Percentiles rank a stretch among this genome's conserved stretches.
Evolutionary conservation across 2,797 vertebrate genomes (phyloP).

Genomic region (Typhlichthys eigenmanni): DNA sequence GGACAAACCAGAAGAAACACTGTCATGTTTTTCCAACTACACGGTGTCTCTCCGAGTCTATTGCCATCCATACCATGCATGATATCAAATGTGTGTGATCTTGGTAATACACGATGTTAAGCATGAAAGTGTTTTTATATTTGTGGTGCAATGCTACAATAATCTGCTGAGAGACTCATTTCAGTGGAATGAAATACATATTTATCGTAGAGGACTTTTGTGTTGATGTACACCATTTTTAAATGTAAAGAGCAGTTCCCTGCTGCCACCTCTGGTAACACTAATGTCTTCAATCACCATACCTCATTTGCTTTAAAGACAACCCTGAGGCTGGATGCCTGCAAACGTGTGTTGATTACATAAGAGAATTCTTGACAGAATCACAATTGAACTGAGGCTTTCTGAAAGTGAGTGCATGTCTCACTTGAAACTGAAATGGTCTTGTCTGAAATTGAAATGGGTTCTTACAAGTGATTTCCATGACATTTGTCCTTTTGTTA

Average conservation of each 20-base stretch:
- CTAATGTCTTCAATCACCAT: conserved; percentile 55
- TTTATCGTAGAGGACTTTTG: conserved; percentile 8
- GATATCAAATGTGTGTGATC: too few relatives aligned
- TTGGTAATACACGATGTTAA: too few relatives aligned
- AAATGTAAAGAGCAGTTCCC: conserved; percentile 40
- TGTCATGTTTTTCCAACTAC: not conserved
- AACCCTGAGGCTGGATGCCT: conserved; percentile 22
- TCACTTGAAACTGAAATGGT: conserved; percentile 12
- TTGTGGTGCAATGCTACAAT: not conserved
- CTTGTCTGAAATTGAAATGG: not conserved
- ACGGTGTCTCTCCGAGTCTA: conserved; percentile 19
- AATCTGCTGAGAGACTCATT: conserved; percentile 28
- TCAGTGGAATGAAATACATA: conserved; percentile 13
- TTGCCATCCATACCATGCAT: too few relatives aligned
- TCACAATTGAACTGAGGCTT: conserved; percentile 27
- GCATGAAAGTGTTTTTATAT: too few relatives aligned
- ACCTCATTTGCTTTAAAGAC: conserved; percentile 50
- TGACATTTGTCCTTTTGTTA: too few relatives aligned
- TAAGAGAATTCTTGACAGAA: conserved; percentile 20
- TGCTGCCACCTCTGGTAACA: conserved; percentile 33
- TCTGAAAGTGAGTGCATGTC: conserved; percentile 14
- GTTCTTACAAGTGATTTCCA: too few relatives aligned
- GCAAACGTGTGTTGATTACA: conserved; percentile 31
- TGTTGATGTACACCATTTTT: conserved; percentile 37
- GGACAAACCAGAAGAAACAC: conserved; percentile 6